Percentiles rank a stretch among this genome's conserved stretches.
Conservation (phyloP, 2,888 invertebrate genomes). For the Caenorhabditis virilis region DNA sequence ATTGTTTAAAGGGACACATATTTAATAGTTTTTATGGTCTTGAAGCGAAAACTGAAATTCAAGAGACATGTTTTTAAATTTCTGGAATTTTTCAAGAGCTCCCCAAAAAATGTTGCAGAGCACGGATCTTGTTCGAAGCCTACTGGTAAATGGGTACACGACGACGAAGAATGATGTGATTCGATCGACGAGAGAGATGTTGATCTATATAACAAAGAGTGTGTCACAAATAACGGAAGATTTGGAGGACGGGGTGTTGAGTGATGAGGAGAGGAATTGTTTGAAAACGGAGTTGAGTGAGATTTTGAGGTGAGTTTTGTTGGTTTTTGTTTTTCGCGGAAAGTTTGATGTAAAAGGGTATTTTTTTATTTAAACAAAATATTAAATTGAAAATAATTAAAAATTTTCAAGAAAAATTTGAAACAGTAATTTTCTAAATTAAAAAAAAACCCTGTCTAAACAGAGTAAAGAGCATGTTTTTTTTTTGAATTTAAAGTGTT, state of each 20-base stretch:
- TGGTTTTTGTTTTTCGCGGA: too few species aligned
- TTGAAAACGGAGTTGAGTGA: neutral
- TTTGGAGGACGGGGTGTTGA: neutral
- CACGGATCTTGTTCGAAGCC: slow-evolving; percentile 2
- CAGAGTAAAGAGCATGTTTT: too few species aligned
- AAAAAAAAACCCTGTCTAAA: too few species aligned
- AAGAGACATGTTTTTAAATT: too few species aligned
- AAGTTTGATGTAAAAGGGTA: too few species aligned
- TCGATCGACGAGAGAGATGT: neutral
- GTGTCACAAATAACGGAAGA: neutral
- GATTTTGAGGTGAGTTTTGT: slow-evolving; percentile 2
- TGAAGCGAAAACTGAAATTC: too few species aligned
- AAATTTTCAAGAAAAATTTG: neutral
- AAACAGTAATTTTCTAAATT: neutral
- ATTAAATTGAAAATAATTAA: neutral
- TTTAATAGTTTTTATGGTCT: too few species aligned
- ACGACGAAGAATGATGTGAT: slow-evolving; percentile 1
- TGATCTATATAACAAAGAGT: neutral
- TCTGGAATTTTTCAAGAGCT: too few species aligned
- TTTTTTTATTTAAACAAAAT: too few species aligned
- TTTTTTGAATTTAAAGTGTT: too few species aligned
- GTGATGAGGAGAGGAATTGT: neutral
- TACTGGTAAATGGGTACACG: neutral
- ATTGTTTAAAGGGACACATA: too few species aligned
- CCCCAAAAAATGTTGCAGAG: too few species aligned